These are phyloP conservation scores for Chrysocyon brachyurus DNA, from an alignment of 2,797 vertebrate genomes.

Conservation along the genomic window DNA sequence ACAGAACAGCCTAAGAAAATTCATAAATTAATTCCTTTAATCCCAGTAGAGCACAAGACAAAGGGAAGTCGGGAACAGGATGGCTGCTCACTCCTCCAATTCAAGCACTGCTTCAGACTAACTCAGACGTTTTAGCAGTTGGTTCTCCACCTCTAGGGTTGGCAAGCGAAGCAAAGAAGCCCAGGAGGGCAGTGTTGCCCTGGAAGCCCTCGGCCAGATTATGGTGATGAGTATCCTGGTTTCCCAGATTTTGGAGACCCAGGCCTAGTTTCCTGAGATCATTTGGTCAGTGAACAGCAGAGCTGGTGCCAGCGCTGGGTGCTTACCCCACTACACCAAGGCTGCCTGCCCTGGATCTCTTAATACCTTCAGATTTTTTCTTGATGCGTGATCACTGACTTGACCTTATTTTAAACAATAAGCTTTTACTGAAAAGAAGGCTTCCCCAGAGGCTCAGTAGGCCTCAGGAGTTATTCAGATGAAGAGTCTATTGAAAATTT, in stretches of 20 bases:
- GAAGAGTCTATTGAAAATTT: slow-evolving; percentile 52
- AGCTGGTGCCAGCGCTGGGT: background rate
- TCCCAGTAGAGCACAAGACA: background rate
- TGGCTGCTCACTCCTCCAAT: background rate
- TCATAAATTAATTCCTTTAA: background rate
- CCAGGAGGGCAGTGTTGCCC: background rate
- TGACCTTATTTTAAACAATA: slow-evolving; percentile 65
- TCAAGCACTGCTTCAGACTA: background rate
- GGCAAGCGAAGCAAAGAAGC: background rate
- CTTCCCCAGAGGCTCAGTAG: slow-evolving; percentile 8
- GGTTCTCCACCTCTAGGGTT: background rate
- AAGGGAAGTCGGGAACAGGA: background rate
- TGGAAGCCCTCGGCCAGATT: background rate
- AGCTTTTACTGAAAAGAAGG: slow-evolving; percentile 58
- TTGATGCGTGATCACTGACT: slow-evolving; percentile 15
- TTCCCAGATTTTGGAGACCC: slow-evolving; percentile 12
- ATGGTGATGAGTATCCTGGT: background rate
- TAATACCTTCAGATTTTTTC: slow-evolving; percentile 20
- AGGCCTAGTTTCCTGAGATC: background rate
- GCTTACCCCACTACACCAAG: background rate
- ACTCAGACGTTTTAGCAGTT: background rate
- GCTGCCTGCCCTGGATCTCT: slow-evolving; percentile 7
- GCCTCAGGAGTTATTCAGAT: slow-evolving; percentile 29
- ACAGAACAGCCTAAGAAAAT: background rate
- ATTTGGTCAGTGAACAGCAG: background rate